Conservation (phyloP, 2,113 vertebrate species). For the Podiceps cristatus region DNA sequence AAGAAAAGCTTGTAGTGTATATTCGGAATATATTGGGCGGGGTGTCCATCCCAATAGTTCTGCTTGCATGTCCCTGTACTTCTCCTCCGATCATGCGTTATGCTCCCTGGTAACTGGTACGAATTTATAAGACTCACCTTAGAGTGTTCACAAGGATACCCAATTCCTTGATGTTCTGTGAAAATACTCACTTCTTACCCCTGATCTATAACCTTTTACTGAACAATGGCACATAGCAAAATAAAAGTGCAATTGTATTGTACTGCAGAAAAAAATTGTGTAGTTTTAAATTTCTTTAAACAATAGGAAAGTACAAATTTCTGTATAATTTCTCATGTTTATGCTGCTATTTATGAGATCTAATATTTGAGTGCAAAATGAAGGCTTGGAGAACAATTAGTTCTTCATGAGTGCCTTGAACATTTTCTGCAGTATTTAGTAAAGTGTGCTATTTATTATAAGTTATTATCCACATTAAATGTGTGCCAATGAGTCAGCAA, state of each 20-base stretch:
- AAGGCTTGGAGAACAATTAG: not conserved
- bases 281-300: not conserved
- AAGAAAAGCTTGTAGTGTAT: not conserved
- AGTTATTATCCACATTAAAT: not conserved
- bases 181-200: not conserved
- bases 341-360: not conserved
- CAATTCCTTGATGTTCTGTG: not conserved
- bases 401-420: not conserved
- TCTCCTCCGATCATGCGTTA: not conserved
- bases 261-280: not conserved
- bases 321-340: not conserved
- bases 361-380: not conserved
- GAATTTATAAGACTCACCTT: not conserved
- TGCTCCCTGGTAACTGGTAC: not conserved
- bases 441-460: not conserved
- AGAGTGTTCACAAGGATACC: not conserved
- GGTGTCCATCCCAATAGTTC: not conserved
- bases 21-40: no score
- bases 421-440: not conserved
- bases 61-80: not conserved
- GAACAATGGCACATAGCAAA: not conserved
- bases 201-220: accelerated
- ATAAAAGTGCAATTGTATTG: not conserved
- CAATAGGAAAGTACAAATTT: not conserved
- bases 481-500: not conserved